Conservation (phyloP, 2,888 invertebrate genomes). For the Acrobasis repandana region DNA sequence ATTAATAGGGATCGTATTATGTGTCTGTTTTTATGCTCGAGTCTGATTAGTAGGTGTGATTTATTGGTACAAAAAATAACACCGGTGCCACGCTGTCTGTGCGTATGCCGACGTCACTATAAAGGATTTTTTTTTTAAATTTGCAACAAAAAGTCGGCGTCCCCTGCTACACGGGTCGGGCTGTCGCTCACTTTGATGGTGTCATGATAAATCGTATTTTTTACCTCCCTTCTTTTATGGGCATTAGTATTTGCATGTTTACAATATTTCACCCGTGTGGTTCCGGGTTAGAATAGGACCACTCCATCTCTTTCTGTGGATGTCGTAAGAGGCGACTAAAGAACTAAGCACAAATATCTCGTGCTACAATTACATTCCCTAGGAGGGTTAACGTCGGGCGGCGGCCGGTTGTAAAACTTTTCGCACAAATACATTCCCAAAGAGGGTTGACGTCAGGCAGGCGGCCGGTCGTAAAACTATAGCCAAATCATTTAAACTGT, state of each 20-base stretch:
- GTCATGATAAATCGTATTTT: slow-evolving; percentile 52
- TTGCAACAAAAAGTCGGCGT: slow-evolving; percentile 56
- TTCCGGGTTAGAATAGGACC: no score
- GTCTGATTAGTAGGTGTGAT: slow-evolving; percentile 46
- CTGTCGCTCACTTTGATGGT: slow-evolving; percentile 62
- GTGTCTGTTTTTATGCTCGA: slow-evolving; percentile 13
- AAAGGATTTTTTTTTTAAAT: slow-evolving; percentile 55
- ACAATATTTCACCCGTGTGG: slow-evolving; percentile 23
- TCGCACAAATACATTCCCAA: no score
- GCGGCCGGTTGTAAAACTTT: no score
- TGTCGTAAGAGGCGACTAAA: no score
- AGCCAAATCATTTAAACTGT: no score
- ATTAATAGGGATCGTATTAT: neutral
- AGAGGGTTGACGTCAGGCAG: no score
- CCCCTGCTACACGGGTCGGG: slow-evolving; percentile 50
- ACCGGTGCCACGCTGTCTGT: slow-evolving; percentile 72
- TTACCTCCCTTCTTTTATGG: slow-evolving; percentile 27
- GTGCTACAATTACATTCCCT: no score
- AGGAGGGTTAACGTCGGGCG: no score
- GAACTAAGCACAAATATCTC: no score
- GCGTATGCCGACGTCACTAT: slow-evolving; percentile 49
- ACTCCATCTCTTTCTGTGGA: no score
- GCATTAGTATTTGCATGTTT: slow-evolving; percentile 21
- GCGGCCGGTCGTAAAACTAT: no score
- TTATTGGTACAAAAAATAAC: slow-evolving; percentile 63